Evolutionary conservation across 2,113 vertebrate genomes (phyloP).

Genomic region (Mesitornis unicolor): DNA sequence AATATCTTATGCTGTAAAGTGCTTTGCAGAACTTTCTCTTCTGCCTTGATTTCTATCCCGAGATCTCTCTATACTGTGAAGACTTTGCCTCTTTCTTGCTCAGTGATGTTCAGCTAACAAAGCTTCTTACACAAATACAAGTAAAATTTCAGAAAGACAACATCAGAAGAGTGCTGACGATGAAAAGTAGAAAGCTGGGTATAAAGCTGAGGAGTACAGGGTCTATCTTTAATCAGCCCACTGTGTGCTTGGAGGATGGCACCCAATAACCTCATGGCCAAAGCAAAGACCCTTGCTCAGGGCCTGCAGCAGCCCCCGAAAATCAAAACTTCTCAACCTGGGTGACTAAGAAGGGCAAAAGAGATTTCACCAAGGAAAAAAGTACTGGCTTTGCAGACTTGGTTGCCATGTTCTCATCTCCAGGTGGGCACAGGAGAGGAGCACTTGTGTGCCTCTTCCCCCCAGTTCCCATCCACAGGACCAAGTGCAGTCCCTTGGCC

Average conservation of each 20-base stretch:
- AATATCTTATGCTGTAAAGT: slow-evolving; percentile 25
- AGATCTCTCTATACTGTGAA: not conserved
- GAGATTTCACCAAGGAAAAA: not conserved
- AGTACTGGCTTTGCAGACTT: not conserved
- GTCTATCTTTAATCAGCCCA: not conserved
- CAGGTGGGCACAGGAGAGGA: not conserved
- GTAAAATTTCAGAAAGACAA: not conserved
- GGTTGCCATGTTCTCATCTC: not conserved
- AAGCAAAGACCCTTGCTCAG: not conserved
- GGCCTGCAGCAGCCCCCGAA: not conserved
- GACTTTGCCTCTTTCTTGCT: not conserved
- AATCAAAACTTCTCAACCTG: not conserved
- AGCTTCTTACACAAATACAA: not conserved
- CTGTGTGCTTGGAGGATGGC: not conserved
- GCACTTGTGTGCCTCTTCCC: not conserved
- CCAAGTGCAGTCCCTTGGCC: not conserved
- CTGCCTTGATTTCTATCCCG: not conserved
- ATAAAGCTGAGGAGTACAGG: not conserved
- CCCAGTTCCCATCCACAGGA: not conserved
- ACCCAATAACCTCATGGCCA: not conserved
- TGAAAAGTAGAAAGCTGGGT: not conserved
- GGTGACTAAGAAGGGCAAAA: not conserved
- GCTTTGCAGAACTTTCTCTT: slow-evolving; percentile 34
- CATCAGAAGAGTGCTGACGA: accelerated
- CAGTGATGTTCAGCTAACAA: not conserved